Evolutionary conservation across 2,888 invertebrate genomes (phyloP).

Genomic region (Hirtodrosophila duncani): DNA sequence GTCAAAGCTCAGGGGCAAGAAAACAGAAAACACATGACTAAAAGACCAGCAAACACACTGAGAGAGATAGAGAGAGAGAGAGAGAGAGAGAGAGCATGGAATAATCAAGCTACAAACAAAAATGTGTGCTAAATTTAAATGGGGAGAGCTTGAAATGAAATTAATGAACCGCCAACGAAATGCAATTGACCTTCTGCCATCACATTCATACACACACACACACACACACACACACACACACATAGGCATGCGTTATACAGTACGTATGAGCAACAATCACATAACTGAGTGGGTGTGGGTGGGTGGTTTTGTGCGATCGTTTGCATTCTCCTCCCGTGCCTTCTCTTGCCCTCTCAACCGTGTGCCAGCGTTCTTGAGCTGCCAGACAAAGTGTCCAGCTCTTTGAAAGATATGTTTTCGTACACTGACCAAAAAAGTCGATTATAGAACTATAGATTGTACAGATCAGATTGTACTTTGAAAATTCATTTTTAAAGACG

Average conservation of each 20-base stretch:
- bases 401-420: no score
- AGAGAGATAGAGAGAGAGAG: conserved; percentile 2
- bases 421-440: no score
- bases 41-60: conserved; percentile 5
- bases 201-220: conserved; percentile 29
- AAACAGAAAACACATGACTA: conserved; percentile 1
- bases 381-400: conserved; percentile 62
- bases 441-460: no score
- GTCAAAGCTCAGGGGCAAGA: conserved; percentile 30
- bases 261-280: conserved; percentile 13
- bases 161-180: conserved; percentile 72
- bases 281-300: conserved; percentile 39
- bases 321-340: no score
- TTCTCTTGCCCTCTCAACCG: no score
- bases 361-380: conserved; percentile 28
- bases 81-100: conserved; percentile 1
- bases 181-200: conserved; percentile 74
- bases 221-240: conserved; percentile 2
- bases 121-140: conserved; percentile 46
- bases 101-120: no score
- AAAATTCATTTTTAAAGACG: no score
- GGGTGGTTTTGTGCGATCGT: conserved; percentile 13
- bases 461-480: no score
- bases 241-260: neutral
- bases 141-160: conserved; percentile 45